Evolutionary conservation across 1,140 invertebrate genomes (phyloP).

Genomic region (Pseudomyrmex dendroicus): DNA sequence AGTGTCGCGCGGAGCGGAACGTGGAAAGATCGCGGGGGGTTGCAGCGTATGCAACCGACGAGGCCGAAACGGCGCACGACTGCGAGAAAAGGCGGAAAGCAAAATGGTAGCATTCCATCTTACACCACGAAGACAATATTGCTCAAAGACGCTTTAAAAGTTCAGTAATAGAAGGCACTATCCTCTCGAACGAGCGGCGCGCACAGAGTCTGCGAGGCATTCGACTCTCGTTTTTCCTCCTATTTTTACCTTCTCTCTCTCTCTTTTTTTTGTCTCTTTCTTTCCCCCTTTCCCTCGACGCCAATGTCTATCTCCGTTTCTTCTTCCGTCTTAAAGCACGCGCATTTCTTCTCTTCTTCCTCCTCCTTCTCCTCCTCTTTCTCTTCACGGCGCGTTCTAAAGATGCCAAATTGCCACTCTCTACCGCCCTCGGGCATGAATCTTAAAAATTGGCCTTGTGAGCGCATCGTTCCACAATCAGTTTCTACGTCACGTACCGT

Average conservation of each 20-base stretch:
- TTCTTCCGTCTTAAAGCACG: background rate
- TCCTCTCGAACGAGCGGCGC: slow-evolving; percentile 20
- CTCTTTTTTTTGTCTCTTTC: background rate
- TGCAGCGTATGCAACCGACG: background rate
- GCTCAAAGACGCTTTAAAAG: slow-evolving; percentile 74
- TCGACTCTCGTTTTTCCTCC: background rate
- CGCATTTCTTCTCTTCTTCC: background rate
- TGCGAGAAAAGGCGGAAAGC: slow-evolving; percentile 41
- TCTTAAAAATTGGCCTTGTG: slow-evolving; percentile 54
- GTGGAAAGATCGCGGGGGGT: slow-evolving; percentile 8
- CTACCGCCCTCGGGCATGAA: slow-evolving; percentile 36
- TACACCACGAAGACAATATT: slow-evolving; percentile 70
- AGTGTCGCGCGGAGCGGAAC: slow-evolving; percentile 12
- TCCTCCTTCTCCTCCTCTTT: background rate
- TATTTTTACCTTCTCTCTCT: background rate
- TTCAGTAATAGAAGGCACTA: slow-evolving; percentile 73
- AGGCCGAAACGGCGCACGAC: slow-evolving; percentile 21
- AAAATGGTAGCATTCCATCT: slow-evolving; percentile 68
- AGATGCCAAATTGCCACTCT: slow-evolving; percentile 57
- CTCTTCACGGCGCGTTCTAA: background rate
- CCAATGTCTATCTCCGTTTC: background rate
- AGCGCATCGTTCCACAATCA: slow-evolving; percentile 23
- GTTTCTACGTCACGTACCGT: slow-evolving; percentile 20
- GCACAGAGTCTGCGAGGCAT: background rate
- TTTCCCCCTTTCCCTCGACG: background rate